These are phyloP conservation scores for Drosophila suboccidentalis DNA, from an alignment of 2,888 invertebrate genomes.

Conservation along the genomic window DNA sequence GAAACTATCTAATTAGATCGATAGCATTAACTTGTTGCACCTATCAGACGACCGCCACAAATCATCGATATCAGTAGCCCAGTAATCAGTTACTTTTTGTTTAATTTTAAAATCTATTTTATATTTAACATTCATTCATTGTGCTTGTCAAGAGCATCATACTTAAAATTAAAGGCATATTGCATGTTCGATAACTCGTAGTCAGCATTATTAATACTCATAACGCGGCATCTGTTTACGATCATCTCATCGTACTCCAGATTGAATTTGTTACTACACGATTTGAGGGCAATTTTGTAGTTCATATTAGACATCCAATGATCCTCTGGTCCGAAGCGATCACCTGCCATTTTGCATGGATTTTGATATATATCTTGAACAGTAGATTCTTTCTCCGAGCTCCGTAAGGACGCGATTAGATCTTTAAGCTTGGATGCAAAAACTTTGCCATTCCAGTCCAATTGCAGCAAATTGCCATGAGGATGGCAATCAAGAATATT, in stretches of 20 bases:
- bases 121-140: constrained; percentile 5
- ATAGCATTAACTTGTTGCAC: not conserved
- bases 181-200: constrained; percentile 16
- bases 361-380: constrained; percentile 12
- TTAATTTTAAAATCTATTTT: not conserved
- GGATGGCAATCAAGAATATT: not conserved
- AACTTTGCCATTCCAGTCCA: constrained; percentile 21
- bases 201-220: constrained; percentile 20
- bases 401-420: constrained; percentile 5
- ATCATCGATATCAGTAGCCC: not conserved
- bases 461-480: constrained; percentile 10
- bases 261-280: constrained; percentile 26
- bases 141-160: constrained; percentile 20
- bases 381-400: not conserved
- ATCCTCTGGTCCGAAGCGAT: constrained; percentile 15
- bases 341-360: constrained; percentile 31
- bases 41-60: constrained; percentile 8
- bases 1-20: not conserved
- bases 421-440: constrained; percentile 17
- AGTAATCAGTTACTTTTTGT: constrained; percentile 1
- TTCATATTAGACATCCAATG: constrained; percentile 13
- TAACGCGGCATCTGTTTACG: constrained; percentile 21
- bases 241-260: constrained; percentile 27
- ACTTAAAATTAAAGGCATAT: constrained; percentile 37
- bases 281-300: constrained; percentile 31